These are phyloP conservation scores for Heterohyrax brucei DNA, from an alignment of 2,797 vertebrate species.

Conservation along the genomic window DNA sequence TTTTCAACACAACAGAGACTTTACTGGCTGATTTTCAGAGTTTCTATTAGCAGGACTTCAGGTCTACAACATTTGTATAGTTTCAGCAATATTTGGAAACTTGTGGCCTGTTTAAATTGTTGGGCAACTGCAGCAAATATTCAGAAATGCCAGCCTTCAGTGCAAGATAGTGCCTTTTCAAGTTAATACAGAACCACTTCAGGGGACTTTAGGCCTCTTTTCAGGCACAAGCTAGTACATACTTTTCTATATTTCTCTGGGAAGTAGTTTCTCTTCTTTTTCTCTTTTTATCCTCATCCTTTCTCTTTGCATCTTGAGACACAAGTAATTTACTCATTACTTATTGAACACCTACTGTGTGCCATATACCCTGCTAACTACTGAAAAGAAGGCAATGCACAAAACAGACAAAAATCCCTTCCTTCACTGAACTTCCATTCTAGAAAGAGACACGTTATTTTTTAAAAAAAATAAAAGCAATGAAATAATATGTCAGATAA, in stretches of 20 bases:
- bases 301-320: not conserved
- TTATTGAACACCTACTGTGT: no score
- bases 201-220: not conserved
- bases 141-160: not conserved
- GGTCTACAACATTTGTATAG: not conserved
- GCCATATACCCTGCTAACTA: no score
- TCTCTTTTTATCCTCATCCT: not conserved
- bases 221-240: not conserved
- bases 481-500: not conserved
- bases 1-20: not conserved
- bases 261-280: not conserved
- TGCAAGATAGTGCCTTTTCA: not conserved
- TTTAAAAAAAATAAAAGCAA: not conserved
- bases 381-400: no score
- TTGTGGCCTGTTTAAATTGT: not conserved
- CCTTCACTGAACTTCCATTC: conserved; percentile 7
- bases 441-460: not conserved
- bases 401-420: no score
- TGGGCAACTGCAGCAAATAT: not conserved
- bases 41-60: not conserved
- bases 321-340: conserved; percentile 12
- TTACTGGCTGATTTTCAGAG: conserved; percentile 12
- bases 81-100: conserved; percentile 28
- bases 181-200: not conserved
- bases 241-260: not conserved